These are phyloP conservation scores for Meiosimyza platycephala DNA, from an alignment of 2,888 invertebrate species.

Conservation along the genomic window DNA sequence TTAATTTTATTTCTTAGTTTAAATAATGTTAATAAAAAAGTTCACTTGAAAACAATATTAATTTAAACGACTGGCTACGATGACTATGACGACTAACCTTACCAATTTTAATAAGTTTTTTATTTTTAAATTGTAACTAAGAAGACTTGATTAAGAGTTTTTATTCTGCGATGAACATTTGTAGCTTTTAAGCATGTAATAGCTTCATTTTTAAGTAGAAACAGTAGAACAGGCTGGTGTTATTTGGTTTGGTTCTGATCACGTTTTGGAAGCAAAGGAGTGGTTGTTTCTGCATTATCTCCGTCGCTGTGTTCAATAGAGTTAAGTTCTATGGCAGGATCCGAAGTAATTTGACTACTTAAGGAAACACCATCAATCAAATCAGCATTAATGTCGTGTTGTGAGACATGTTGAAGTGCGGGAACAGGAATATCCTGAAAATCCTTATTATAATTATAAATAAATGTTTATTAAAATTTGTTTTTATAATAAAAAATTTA, in stretches of 20 bases:
- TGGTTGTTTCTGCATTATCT: constrained; percentile 47
- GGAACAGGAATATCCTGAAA: constrained; percentile 50
- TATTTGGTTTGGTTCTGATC: constrained; percentile 47
- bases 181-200: constrained; percentile 28
- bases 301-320: constrained; percentile 51
- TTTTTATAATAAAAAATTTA: constrained; percentile 1
- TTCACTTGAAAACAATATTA: no score
- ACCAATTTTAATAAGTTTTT: neutral
- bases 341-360: constrained; percentile 59
- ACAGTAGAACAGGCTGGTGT: constrained; percentile 45
- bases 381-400: constrained; percentile 50
- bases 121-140: neutral
- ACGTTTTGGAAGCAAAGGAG: constrained; percentile 55
- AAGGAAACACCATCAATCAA: constrained; percentile 57
- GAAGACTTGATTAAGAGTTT: constrained; percentile 15
- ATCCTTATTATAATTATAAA: no score
- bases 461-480: neutral
- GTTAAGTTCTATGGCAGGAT: constrained; percentile 52
- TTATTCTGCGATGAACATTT: constrained; percentile 3
- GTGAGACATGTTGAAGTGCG: constrained; percentile 47
- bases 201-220: constrained; percentile 41
- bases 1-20: no score
- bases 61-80: no score
- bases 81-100: no score
- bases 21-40: no score